Conservation (phyloP, 1,140 invertebrate genomes). For the Drosophila carrolli region DNA sequence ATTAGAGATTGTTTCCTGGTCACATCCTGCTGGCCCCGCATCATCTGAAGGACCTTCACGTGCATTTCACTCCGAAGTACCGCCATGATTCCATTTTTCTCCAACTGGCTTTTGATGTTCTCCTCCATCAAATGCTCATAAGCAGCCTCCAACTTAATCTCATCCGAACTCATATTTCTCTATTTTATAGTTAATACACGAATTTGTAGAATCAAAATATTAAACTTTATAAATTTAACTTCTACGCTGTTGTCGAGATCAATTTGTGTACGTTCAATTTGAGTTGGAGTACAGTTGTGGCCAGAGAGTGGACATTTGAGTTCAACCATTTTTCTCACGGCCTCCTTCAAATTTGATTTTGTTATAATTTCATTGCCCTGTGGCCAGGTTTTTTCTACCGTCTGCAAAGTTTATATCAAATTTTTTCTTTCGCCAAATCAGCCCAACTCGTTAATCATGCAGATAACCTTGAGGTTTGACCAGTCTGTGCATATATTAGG, state of each 20-base stretch:
- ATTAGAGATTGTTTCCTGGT: conserved; percentile 14
- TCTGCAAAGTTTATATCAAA: conserved; percentile 60
- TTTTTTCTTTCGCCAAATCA: conserved; percentile 15
- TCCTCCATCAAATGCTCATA: conserved; percentile 42
- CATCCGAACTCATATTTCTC: conserved; percentile 30
- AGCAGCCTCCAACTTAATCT: conserved; percentile 2
- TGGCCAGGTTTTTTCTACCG: conserved; percentile 36
- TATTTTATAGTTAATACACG: background rate
- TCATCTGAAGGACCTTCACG: conserved; percentile 45
- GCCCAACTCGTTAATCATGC: conserved; percentile 63
- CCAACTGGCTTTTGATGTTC: conserved; percentile 42
- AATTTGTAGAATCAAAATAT: conserved; percentile 22
- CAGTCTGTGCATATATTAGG: conserved; percentile 50
- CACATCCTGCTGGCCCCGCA: conserved; percentile 23
- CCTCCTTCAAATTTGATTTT: conserved; percentile 7
- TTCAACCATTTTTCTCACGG: conserved; percentile 6
- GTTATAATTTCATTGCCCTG: conserved; percentile 26
- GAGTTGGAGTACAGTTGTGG: conserved; percentile 3
- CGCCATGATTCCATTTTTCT: conserved; percentile 45
- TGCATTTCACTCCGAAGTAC: conserved; percentile 55
- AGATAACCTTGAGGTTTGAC: conserved; percentile 58
- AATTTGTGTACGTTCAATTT: conserved; percentile 21
- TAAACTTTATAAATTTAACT: conserved; percentile 18
- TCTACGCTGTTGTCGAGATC: background rate
- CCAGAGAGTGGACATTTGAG: background rate